A percentile compares a stretch with the other conserved stretches of the same genome.
Evolutionary conservation across 2,888 invertebrate genomes (phyloP).

Genomic region (Drosophila sordidula): DNA sequence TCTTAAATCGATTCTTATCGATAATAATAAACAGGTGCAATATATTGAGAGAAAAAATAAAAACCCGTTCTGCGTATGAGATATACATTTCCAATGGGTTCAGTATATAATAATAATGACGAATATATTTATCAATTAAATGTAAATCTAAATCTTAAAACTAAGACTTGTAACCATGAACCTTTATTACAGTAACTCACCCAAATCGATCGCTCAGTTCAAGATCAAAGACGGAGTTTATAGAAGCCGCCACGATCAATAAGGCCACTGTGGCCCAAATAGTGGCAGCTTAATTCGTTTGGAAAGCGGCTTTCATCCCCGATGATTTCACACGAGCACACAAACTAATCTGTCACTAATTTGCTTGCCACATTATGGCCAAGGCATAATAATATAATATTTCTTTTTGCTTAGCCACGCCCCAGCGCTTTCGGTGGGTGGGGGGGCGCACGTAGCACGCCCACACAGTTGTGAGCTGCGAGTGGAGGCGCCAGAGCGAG

Average conservation of each 20-base stretch:
- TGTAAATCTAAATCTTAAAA: too few relatives aligned
- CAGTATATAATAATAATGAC: too few relatives aligned
- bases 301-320: conserved; percentile 11
- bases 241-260: neutral
- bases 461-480: conserved; percentile 46
- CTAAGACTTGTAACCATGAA: too few relatives aligned
- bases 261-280: neutral
- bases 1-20: too few relatives aligned
- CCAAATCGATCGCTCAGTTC: neutral
- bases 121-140: too few relatives aligned
- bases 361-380: conserved; percentile 44
- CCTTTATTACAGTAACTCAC: neutral
- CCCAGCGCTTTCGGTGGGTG: conserved; percentile 37
- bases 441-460: conserved; percentile 49
- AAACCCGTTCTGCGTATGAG: too few relatives aligned
- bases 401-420: conserved; percentile 52
- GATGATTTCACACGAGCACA: conserved; percentile 7
- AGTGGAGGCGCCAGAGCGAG: conserved; percentile 11
- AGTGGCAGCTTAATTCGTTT: conserved; percentile 6
- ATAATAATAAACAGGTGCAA: too few relatives aligned
- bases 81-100: too few relatives aligned
- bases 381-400: conserved; percentile 45
- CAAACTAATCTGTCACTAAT: conserved; percentile 46
- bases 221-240: neutral
- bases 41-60: too few relatives aligned